These are phyloP conservation scores for Penaeus vannamei DNA, from an alignment of 1,140 invertebrate species.

Conservation along the genomic window DNA sequence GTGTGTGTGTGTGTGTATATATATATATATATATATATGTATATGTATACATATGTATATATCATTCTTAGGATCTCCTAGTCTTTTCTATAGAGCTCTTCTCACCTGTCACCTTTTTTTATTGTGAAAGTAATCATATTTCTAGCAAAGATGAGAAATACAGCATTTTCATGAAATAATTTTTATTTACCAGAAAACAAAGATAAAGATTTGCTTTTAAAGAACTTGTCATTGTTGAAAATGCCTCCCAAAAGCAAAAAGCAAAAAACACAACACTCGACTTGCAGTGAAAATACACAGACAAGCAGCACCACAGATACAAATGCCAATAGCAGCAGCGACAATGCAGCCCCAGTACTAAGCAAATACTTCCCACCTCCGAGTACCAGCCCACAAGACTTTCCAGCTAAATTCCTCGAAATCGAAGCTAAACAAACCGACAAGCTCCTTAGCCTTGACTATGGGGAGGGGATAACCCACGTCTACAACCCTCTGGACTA, in stretches of 20 bases:
- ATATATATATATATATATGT: no score
- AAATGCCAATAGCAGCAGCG: neutral
- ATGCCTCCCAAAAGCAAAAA: no score
- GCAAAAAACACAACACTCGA: no score
- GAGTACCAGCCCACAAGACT: neutral
- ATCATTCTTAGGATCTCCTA: neutral
- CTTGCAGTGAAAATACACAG: no score
- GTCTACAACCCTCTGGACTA: conserved; percentile 90
- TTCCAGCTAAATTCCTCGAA: conserved; percentile 20
- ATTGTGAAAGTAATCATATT: neutral
- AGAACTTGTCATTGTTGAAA: no score
- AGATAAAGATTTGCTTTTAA: no score
- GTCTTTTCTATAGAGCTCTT: neutral
- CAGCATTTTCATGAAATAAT: no score
- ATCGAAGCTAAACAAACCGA: conserved; percentile 46
- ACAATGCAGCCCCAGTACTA: neutral
- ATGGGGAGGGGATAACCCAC: conserved; percentile 75
- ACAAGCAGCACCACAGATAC: no score
- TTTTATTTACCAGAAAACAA: no score
- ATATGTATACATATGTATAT: neutral
- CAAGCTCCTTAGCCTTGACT: conserved; percentile 32
- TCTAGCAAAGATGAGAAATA: no score
- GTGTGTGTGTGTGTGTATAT: no score
- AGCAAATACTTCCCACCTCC: neutral
- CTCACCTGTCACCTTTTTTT: neutral